Percentiles rank a stretch among this genome's conserved stretches.
Evolutionary conservation across 1,140 invertebrate species (phyloP).

Genomic region (Bicyclus anynana): DNA sequence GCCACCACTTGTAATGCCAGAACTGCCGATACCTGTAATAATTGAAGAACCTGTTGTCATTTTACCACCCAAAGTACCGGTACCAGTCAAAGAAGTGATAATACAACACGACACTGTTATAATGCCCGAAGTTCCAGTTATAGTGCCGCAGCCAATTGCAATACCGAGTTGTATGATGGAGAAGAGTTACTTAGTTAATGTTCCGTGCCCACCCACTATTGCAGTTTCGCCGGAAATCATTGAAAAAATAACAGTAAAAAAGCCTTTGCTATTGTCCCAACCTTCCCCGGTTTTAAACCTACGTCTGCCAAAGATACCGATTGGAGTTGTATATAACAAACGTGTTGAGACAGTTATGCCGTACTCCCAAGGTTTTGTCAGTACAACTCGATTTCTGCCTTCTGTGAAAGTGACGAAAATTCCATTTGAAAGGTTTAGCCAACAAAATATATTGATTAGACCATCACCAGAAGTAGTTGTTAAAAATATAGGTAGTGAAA

Average conservation of each 20-base stretch:
- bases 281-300: neutral
- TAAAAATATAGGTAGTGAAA: conserved; percentile 1
- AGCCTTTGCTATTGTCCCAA: neutral
- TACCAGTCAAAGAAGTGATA: neutral
- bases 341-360: conserved; percentile 7
- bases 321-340: conserved; percentile 3
- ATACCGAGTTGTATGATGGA: neutral
- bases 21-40: conserved; percentile 4
- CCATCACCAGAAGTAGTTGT: neutral
- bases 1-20: conserved; percentile 19
- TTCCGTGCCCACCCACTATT: neutral
- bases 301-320: conserved; percentile 10
- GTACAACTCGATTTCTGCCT: conserved; percentile 10
- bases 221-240: neutral
- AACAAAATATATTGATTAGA: neutral
- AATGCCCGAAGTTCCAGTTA: conserved; percentile 10
- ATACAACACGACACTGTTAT: conserved; percentile 2
- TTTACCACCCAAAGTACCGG: neutral
- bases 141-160: conserved; percentile 8
- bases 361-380: neutral
- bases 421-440: neutral
- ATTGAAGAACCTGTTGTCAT: neutral
- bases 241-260: neutral
- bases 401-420: conserved; percentile 8
- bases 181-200: neutral